These are phyloP conservation scores for Mimas tiliae DNA, from an alignment of 2,888 invertebrate species.

Conservation along the genomic window DNA sequence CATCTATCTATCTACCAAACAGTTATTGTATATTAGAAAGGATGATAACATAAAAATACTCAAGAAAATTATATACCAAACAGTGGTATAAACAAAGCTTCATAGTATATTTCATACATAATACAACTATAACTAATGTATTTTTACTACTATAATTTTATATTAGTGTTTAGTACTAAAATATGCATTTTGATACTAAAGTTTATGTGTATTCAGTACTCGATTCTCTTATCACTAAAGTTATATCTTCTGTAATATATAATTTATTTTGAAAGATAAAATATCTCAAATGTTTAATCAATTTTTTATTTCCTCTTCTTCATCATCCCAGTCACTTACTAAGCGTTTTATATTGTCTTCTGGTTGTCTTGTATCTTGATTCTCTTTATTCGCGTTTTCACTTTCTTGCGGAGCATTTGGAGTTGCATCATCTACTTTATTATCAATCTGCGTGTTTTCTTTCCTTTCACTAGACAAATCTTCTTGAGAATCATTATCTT, in stretches of 20 bases:
- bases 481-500: slow-evolving; percentile 78
- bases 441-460: slow-evolving; percentile 31
- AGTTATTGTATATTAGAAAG: background rate
- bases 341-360: slow-evolving; percentile 71
- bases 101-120: background rate
- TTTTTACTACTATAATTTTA: background rate
- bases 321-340: slow-evolving; percentile 83
- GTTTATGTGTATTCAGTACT: background rate
- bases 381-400: slow-evolving; percentile 34
- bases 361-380: slow-evolving; percentile 26
- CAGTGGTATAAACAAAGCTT: background rate
- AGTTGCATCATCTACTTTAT: slow-evolving; percentile 29
- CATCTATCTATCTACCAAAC: background rate
- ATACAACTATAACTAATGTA: slow-evolving; percentile 11
- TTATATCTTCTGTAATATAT: background rate
- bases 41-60: background rate
- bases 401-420: slow-evolving; percentile 30
- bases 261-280: too few species aligned
- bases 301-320: slow-evolving; percentile 64
- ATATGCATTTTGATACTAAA: slow-evolving; percentile 1
- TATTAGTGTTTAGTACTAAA: background rate
- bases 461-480: slow-evolving; percentile 39
- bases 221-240: too few species aligned
- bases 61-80: slow-evolving; percentile 1
- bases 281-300: too few species aligned